Base-by-base conservation (phyloP, 1,140 invertebrate species). In the Pseudomyrmex flavicornis region DNA sequence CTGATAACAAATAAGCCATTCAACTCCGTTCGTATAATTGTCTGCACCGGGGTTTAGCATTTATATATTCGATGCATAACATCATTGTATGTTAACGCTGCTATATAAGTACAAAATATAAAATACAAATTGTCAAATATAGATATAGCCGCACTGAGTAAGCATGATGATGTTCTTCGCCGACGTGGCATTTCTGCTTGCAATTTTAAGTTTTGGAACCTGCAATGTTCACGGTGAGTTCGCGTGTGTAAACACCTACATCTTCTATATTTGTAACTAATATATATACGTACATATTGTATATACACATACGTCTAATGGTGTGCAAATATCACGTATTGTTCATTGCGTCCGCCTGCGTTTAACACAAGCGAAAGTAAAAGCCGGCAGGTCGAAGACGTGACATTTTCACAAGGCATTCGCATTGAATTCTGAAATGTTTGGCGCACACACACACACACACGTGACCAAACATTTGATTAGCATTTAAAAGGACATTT, bases 201-300 rank as follows among this genome's bases (percentile, higher is more conserved):
- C 59, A 35, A 50, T 88, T 26, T 3, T 88, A 13, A n/a, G 82
- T 65, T n/a, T 85, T 17, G 44, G 8, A 9, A 54, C 20, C 22
- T 35, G 77, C 48, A 15, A 44, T 12, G 44, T 35, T 77, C 8
- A 46, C 35, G 72, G 87, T 88, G 12, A 88, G 86, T 87, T 59
- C 0, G 4, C 12, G 10, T 59, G 1, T 17, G 48, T 35, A 65
- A 35, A 13, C 44, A 13, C 26, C 7, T 66, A 20, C 35, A 35
- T 35, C 35, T 35, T 3, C 35, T 22, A 35, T 56, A n/a, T 58
- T 77, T 69, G n/a, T 10, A 9, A 63, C 56, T 75, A 58, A 65
- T 48, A 17, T 72, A 1, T 17, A 72, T 2, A 22, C 20, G 5
- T 10, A 35, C 0, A 35, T 7, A 26, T 50, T 72, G 0, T 20